Base-by-base conservation (phyloP, 2,113 vertebrate species). In the Ancistrus triradiatus region DNA sequence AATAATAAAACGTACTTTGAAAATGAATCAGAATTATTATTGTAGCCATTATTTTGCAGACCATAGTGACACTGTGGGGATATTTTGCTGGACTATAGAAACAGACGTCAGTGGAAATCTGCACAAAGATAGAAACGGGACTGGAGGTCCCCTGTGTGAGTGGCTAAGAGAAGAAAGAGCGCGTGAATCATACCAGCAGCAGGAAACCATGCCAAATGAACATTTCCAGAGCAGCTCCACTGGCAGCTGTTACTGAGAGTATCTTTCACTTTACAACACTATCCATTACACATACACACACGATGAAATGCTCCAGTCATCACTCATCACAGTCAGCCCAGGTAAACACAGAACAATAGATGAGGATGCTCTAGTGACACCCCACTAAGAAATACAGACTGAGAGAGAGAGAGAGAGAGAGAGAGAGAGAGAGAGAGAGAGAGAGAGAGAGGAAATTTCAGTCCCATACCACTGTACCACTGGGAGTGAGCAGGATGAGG, bases 371-470 rank as follows among this genome's bases (percentile, higher is more conserved):
- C 58, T 71, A 77, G 70, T 77, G 69, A 31, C 31, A 66, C 70
- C 43, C 50, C 53, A 72, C 75, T 71, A 68, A 37, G 5, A 37
- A 64, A 59, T 64, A 21, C 7, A 2, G 18, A 43, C 7, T 48
- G 9, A 22, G 40, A 35, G 43, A 44, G 63, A 11, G 10, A 53
- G 15, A 33, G 11, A 46, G 25, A 53, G 25, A 51, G 42, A 19
- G 18, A 27, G 27, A 11, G 38, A 4, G 47, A 10, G 6, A 7
- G 38, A 7, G 15, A 18, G 15, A 33, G 42, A 17, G 17, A n/a
- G n/a, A 28, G 43, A 35, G n/a, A n/a, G 18, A 28, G 28, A 80
- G 82, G 84, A 84, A 83, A 69, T 72, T 50, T 79, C 70, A 75
- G 63, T 74, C 60, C 69, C 46, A 63, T 47, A 61, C 71, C 77